A percentile compares a stretch with the other conserved stretches of the same genome.
phyloP scores from a whole-genome alignment of 2,113 vertebrate species.

The Cranoglanis bouderius region DNA sequence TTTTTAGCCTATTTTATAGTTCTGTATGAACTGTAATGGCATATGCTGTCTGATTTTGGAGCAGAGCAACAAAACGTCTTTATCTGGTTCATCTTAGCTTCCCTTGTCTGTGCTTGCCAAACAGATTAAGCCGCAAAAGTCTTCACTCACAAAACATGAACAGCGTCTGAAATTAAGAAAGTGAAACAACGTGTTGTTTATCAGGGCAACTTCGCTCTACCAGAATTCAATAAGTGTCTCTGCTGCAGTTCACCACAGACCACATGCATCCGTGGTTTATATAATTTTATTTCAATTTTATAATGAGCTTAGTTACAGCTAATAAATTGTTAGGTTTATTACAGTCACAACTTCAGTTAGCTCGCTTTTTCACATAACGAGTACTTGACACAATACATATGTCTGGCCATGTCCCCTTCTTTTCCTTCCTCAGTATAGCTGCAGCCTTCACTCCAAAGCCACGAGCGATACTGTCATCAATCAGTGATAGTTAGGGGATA shows the following conservation, averaged over 20 bases:
- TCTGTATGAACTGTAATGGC: background rate
- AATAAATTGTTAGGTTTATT: background rate
- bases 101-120: background rate
- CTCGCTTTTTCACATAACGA: background rate
- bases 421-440: background rate
- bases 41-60: background rate
- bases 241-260: background rate
- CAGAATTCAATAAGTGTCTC: background rate
- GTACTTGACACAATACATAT: background rate
- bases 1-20: background rate
- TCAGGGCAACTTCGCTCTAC: background rate
- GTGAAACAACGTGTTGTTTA: background rate
- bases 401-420: background rate
- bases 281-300: background rate
- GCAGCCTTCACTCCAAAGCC: background rate
- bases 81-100: background rate
- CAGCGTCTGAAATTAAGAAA: background rate
- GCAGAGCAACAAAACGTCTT: background rate
- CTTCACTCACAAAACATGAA: background rate
- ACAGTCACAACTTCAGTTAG: background rate
- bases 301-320: background rate
- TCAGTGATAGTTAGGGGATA: background rate
- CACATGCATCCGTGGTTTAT: background rate
- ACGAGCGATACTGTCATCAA: background rate
- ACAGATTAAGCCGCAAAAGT: background rate